These are phyloP conservation scores for Drosophila tanythrix DNA, from an alignment of 2,888 invertebrate genomes.

Conservation along the genomic window DNA sequence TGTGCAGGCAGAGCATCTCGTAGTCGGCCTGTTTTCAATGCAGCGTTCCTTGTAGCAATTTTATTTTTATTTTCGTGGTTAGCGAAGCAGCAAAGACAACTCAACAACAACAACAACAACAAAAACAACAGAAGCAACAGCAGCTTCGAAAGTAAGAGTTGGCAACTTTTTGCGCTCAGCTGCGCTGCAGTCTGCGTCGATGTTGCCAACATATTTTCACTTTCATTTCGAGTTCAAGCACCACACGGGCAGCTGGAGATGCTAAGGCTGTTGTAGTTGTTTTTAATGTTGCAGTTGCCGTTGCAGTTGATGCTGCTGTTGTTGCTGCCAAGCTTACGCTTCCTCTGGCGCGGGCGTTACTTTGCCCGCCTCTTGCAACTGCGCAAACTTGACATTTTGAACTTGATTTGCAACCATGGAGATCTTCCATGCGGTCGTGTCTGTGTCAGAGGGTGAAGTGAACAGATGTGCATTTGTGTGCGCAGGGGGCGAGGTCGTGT, in stretches of 20 bases:
- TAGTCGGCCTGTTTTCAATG: conserved; percentile 11
- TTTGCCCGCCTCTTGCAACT: conserved; percentile 19
- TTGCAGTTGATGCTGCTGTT: conserved; percentile 11
- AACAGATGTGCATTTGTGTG: background rate
- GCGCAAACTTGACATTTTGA: conserved; percentile 77
- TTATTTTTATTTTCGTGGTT: conserved; percentile 43
- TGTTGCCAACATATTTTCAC: conserved; percentile 74
- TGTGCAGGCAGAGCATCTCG: conserved; percentile 27
- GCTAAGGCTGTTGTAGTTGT: conserved; percentile 24
- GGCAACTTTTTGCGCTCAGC: conserved; percentile 62
- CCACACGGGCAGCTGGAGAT: conserved; percentile 60
- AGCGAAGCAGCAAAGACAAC: conserved; percentile 45
- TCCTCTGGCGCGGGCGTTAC: conserved; percentile 54
- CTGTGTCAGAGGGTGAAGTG: conserved; percentile 28
- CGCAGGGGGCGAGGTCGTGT: conserved; percentile 14
- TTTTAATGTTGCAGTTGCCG: background rate
- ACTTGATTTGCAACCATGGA: conserved; percentile 56
- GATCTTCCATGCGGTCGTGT: conserved; percentile 20
- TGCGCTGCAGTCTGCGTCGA: conserved; percentile 45
- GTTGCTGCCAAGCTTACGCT: conserved; percentile 34
- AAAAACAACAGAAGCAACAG: conserved; percentile 34
- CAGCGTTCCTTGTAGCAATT: conserved; percentile 34
- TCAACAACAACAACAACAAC: conserved; percentile 28
- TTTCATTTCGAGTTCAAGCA: conserved; percentile 82
- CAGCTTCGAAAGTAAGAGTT: conserved; percentile 76